Conservation (phyloP, 2,888 invertebrate species). For the Eueremaeus valkanovi region DNA sequence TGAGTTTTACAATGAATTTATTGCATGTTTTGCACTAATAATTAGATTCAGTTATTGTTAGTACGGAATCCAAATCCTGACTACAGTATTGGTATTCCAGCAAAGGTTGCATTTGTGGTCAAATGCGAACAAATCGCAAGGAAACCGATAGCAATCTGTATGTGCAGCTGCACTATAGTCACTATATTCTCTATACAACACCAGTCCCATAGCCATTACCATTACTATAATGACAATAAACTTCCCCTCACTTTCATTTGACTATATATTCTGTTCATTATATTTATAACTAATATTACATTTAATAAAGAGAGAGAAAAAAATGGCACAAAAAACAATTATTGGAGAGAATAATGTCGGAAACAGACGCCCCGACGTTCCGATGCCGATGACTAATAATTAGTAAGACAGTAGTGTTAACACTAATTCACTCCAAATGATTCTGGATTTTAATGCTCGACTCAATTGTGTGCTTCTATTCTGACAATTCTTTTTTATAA, state of each 20-base stretch:
- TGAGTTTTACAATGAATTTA: neutral
- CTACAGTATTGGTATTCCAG: neutral
- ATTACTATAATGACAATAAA: conserved; percentile 24
- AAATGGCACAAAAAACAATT: conserved; percentile 25
- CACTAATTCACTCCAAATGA: neutral
- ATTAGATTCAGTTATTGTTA: neutral
- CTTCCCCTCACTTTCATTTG: conserved; percentile 19
- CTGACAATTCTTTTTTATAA: neutral
- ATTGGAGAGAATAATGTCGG: conserved; percentile 25
- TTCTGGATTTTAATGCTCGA: neutral
- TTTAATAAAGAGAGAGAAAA: neutral
- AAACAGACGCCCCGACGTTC: conserved; percentile 34
- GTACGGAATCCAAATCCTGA: too few species aligned
- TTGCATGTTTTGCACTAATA: neutral
- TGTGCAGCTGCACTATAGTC: conserved; percentile 31
- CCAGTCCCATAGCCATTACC: neutral
- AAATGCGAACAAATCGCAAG: conserved; percentile 18
- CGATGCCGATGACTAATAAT: neutral
- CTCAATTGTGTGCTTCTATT: too few species aligned
- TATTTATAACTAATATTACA: neutral
- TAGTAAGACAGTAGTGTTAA: conserved; percentile 2
- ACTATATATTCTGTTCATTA: neutral
- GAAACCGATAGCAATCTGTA: conserved; percentile 34
- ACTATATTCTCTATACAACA: neutral
- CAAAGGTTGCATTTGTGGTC: conserved; percentile 30